Evolutionary conservation across 2,888 invertebrate genomes (phyloP), one percentile per base, ranked within the genome.

Genomic region (Lasioglossum malachurum): DNA sequence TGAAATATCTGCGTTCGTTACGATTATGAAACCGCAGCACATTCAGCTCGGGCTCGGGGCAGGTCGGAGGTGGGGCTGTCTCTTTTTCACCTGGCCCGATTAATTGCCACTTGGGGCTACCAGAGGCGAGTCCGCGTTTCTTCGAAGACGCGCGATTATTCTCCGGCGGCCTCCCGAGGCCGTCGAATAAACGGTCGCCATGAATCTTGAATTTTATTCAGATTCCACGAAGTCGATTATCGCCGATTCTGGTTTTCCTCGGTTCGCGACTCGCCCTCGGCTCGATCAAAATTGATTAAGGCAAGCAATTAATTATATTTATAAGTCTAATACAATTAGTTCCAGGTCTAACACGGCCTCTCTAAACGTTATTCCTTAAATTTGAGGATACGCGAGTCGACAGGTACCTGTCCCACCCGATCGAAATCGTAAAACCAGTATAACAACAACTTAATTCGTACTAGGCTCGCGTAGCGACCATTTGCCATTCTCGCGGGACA

Each of bases 171-270:
- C 67, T 35, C 27, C 57, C n/a, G 27, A 57, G 38, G n/a, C 64
- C 31, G 64, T 31, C 4, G 80, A 80, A 80, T 38, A 49, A 80
- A 80, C 49, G 57, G 57, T 35, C 35, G 49, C 49, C 41, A 71
- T 75, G 57, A 71, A 80, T 80, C 75, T 75, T 27, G 16, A 60
- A 53, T 80, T 83, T 60, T 60, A 46, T 75, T 60, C 71, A 80
- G 75, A 83, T 75, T 75, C 46, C 69, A 14, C 16, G n/a, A 16
- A 27, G 14, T 44, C 35, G 23, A 12, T 74, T 69, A 79, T 82
- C 44, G 31, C 31, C 35, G 67, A 35, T 4, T 8, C 38, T 12
- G 38, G 27, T 57, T 31, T 12, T 19, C 35, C 75, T 19, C 46
- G 57, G 23, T n/a, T n/a, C 10, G 23, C 53, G 23, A 23, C 8